These are phyloP conservation scores for Cairina moschata DNA, from an alignment of 2,113 vertebrate genomes.

Conservation along the genomic window DNA sequence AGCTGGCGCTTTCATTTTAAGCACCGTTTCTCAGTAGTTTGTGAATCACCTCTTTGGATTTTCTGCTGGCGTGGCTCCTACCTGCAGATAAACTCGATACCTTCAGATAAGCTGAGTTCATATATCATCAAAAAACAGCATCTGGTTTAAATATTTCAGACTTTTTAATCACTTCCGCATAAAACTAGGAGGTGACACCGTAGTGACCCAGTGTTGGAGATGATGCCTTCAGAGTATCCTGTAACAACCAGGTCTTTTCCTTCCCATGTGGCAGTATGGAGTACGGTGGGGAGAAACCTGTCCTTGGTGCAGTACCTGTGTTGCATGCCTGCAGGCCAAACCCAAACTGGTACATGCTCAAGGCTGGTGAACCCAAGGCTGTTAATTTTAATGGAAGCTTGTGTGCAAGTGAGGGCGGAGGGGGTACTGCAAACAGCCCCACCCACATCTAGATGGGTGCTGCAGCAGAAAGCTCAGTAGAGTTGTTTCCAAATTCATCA, in stretches of 20 bases:
- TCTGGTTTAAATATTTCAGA: not conserved
- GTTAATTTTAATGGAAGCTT: constrained; percentile 31
- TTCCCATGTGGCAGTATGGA: not conserved
- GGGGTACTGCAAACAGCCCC: accelerated
- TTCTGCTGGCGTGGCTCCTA: not conserved
- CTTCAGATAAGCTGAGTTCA: not conserved
- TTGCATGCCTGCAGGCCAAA: not conserved
- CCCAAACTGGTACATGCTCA: accelerated
- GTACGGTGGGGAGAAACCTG: accelerated
- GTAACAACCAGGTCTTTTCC: not conserved
- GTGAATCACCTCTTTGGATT: constrained; percentile 6
- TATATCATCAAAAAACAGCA: not conserved
- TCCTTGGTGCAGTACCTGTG: not conserved
- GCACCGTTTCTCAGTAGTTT: not conserved
- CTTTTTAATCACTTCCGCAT: constrained; percentile 36
- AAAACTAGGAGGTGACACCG: not conserved
- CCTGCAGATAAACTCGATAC: no score
- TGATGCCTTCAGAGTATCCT: not conserved
- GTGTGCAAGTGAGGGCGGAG: not conserved
- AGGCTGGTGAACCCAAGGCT: not conserved
- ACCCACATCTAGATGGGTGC: not conserved
- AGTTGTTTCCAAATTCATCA: not conserved
- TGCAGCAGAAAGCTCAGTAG: not conserved
- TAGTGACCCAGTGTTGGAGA: not conserved
- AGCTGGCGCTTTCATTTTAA: constrained; percentile 33